phyloP scores from a whole-genome alignment of 2,888 invertebrate genomes.

The Tipula confusa region DNA sequence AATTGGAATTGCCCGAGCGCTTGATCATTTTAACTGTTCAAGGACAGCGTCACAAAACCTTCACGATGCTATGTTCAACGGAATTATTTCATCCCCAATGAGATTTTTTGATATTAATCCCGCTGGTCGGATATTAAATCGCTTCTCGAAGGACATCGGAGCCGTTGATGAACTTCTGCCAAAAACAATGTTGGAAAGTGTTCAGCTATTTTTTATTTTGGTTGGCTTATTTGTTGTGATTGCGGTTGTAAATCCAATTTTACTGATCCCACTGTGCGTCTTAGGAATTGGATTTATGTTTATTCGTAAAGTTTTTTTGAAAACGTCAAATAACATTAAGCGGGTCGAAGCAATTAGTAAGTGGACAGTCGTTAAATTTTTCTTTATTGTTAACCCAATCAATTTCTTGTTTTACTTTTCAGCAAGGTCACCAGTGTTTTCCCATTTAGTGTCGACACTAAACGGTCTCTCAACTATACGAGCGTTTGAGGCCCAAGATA shows the following conservation, averaged over 20 bases:
- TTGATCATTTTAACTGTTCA: slow-evolving; percentile 59
- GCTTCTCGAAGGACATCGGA: slow-evolving; percentile 84
- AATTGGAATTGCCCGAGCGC: slow-evolving; percentile 57
- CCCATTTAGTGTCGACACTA: slow-evolving; percentile 69
- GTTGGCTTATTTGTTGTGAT: slow-evolving; percentile 59
- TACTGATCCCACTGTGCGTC: slow-evolving; percentile 56
- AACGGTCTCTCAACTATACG: slow-evolving; percentile 72
- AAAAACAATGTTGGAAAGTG: slow-evolving; percentile 62
- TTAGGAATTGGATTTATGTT: slow-evolving; percentile 56
- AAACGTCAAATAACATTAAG: slow-evolving; percentile 66
- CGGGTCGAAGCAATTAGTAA: slow-evolving; percentile 60
- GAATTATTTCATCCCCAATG: slow-evolving; percentile 52
- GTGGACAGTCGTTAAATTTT: slow-evolving; percentile 40
- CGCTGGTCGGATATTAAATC: slow-evolving; percentile 67
- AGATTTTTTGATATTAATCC: slow-evolving; percentile 82
- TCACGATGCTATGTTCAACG: slow-evolving; percentile 66
- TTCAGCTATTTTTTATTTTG: slow-evolving; percentile 53
- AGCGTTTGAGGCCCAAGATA: slow-evolving; percentile 62
- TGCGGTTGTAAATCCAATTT: slow-evolving; percentile 58
- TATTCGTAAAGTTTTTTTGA: slow-evolving; percentile 60
- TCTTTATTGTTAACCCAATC: too few relatives aligned
- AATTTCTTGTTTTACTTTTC: too few relatives aligned
- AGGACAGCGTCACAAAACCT: slow-evolving; percentile 63
- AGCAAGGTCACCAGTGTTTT: slow-evolving; percentile 78
- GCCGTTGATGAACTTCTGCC: slow-evolving; percentile 73